phyloP scores from a whole-genome alignment of 2,888 invertebrate species.

The Cantharis flavilabris region DNA sequence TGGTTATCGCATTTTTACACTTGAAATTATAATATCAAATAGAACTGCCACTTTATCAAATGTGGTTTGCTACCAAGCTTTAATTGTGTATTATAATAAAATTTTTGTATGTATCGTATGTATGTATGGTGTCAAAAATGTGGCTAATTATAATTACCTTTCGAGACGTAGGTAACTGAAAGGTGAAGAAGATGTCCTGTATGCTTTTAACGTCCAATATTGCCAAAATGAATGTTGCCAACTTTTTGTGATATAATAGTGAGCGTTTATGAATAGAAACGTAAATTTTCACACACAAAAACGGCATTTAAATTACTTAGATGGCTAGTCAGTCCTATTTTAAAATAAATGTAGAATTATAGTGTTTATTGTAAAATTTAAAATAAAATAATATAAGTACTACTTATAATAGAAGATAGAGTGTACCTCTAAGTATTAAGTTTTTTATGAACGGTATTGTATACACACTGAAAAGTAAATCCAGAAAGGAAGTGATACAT shows the following conservation, averaged over 20 bases:
- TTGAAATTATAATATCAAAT: conserved; percentile 37
- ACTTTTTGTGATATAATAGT: conserved; percentile 18
- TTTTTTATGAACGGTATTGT: neutral
- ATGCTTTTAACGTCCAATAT: conserved; percentile 26
- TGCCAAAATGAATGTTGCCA: conserved; percentile 20
- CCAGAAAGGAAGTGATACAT: neutral
- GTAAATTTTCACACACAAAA: neutral
- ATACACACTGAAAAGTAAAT: neutral
- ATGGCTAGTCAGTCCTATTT: neutral
- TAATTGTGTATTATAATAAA: conserved; percentile 45
- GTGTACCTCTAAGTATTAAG: neutral
- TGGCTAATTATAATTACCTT: conserved; percentile 11
- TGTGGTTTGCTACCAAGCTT: conserved; percentile 52
- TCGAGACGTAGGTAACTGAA: conserved; percentile 1
- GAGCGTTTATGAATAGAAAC: neutral
- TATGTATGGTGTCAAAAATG: neutral
- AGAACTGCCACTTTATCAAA: conserved; percentile 47
- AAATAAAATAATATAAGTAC: neutral
- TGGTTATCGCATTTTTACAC: conserved; percentile 11
- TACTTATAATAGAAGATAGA: neutral
- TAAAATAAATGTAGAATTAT: neutral
- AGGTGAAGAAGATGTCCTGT: neutral
- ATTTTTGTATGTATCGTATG: neutral
- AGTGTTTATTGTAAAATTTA: neutral
- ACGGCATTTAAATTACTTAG: neutral